phyloP scores from a whole-genome alignment of 2,888 invertebrate genomes.

The Sinotaia quadrata region DNA sequence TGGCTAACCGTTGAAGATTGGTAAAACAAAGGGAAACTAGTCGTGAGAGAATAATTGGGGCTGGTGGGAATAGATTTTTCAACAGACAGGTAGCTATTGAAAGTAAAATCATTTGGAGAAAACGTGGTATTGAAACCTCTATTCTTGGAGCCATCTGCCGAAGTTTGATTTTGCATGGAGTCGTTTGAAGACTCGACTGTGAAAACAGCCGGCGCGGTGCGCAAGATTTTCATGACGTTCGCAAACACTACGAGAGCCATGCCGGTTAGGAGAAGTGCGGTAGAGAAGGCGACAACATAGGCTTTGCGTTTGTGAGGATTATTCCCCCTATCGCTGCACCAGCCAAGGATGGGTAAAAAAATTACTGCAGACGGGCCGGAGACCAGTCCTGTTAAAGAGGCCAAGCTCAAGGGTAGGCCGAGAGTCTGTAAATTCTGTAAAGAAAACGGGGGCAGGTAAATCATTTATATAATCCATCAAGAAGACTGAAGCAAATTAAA shows the following conservation, averaged over 20 bases:
- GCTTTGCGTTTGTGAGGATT: constrained; percentile 1
- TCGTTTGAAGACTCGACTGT: too few relatives aligned
- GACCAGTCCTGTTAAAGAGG: constrained; percentile 5
- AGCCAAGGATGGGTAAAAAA: constrained; percentile 11
- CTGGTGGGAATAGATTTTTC: not conserved
- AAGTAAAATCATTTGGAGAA: too few relatives aligned
- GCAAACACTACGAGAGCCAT: not conserved
- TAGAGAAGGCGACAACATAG: not conserved
- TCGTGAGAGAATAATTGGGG: not conserved
- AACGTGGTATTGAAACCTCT: not conserved
- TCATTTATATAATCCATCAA: not conserved
- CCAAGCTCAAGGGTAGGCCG: constrained; percentile 12
- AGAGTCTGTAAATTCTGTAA: constrained; percentile 18
- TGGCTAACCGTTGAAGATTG: not conserved
- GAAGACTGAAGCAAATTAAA: not conserved
- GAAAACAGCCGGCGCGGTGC: not conserved
- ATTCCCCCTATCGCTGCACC: constrained; percentile 7
- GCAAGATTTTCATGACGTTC: not conserved
- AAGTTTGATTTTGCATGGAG: not conserved
- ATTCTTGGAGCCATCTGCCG: not conserved
- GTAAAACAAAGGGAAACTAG: not conserved
- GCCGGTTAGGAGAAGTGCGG: not conserved
- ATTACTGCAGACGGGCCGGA: constrained; percentile 3
- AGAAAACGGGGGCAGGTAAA: not conserved
- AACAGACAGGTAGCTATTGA: too few relatives aligned